Base-by-base conservation (phyloP, 2,113 vertebrate genomes). In the Hippocampus mohnikei region DNA sequence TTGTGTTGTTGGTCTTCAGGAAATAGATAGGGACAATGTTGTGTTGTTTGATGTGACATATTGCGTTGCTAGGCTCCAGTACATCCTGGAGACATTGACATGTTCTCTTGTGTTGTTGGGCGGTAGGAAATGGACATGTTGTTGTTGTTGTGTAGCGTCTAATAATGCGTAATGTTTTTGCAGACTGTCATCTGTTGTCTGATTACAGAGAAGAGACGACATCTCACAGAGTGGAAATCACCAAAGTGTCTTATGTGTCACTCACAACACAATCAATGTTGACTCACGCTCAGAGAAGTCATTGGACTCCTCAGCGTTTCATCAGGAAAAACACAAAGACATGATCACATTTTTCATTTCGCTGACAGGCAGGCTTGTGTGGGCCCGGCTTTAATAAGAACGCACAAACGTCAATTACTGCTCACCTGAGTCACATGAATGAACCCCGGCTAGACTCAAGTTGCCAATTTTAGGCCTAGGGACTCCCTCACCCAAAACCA, bases 251-350 rank as follows among this genome's bases (percentile, higher is more conserved):
- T 55, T 23, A n/a, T 23, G 52, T 37, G 61, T 63, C 37, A 41
- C 55, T 58, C 55, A 61, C 59, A 41, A 41, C 61, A 63, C 20
- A 41, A 61, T 61, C 59, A 37, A 20, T 61, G 59, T 61, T 40
- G 29, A 61, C 59, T 37, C 33, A 3, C 59, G 27, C 59, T 61
- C 59, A 25, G 60, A 53, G 66, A 75, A 68, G 67, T 60, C 58
- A 18, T 60, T 18, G 25, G 15, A 6, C 27, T 21, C 29, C 59
- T 33, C 59, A 2, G 59, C 29, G 18, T 40, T 61, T 61, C 59
- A 37, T 40, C 59, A 21, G n/a, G 23, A 3, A 11, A 3, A 11
- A 25, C 55, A 27, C 53, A 56, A 56, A 25, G 53, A 56, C n/a
- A 11, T 20, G 9, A 27, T 58, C 55, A 5, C 33, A 63, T n/a